phyloP scores from a whole-genome alignment of 2,797 vertebrate species.

The Hemitrygon akajei region DNA sequence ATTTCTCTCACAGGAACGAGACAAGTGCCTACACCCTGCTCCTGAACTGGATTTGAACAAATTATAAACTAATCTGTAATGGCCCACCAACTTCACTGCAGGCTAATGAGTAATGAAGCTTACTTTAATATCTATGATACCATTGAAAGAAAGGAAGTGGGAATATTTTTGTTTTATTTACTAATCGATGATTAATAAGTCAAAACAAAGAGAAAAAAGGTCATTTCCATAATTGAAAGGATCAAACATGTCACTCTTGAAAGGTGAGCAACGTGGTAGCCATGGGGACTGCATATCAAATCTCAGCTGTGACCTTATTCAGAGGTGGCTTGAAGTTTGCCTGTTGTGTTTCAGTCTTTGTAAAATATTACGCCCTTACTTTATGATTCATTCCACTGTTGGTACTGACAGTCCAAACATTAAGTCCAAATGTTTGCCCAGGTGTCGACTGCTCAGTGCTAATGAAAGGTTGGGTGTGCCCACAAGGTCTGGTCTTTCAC shows the following conservation, averaged over 20 bases:
- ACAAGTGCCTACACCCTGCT: not conserved
- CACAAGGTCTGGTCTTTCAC: constrained; percentile 48
- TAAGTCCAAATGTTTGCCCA: constrained; percentile 72
- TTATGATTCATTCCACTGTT: constrained; percentile 66
- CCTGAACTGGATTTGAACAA: not conserved
- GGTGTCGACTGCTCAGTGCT: constrained; percentile 67
- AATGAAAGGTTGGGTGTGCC: constrained; percentile 62
- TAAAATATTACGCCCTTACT: constrained; percentile 62
- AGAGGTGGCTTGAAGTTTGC: not conserved
- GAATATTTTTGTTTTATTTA: not conserved
- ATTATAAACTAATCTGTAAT: not conserved
- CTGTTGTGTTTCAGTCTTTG: constrained; percentile 1
- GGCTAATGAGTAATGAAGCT: not conserved
- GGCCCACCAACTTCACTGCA: not conserved
- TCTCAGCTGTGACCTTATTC: not conserved
- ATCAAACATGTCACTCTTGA: not conserved
- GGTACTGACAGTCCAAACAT: constrained; percentile 66
- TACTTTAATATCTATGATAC: not conserved
- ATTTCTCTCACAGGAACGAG: not conserved
- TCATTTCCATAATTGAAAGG: not conserved
- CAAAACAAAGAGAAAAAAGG: not conserved
- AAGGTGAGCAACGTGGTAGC: not conserved
- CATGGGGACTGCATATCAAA: not conserved
- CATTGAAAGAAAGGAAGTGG: not conserved
- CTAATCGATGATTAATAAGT: not conserved